Evolutionary conservation across 2,888 invertebrate genomes (phyloP).

Genomic region (Laothoe populi): DNA sequence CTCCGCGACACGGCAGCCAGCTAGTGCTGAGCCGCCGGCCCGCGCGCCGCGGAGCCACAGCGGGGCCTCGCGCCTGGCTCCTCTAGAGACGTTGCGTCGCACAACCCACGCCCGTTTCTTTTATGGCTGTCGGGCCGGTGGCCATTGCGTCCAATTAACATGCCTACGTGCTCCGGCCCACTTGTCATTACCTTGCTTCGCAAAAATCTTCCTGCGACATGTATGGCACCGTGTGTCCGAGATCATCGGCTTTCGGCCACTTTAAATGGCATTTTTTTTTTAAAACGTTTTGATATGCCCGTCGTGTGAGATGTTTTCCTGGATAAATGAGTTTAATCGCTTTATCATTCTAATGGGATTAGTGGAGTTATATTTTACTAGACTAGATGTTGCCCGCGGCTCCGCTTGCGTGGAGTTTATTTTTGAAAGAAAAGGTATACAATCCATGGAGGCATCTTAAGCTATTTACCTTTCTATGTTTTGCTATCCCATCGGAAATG

Average conservation of each 20-base stretch:
- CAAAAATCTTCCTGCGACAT: conserved; percentile 73
- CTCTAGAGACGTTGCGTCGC: conserved; percentile 73
- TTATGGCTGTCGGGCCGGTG: conserved; percentile 75
- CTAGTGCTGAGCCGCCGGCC: conserved; percentile 47
- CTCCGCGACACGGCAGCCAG: conserved; percentile 48
- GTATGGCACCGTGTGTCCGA: conserved; percentile 44
- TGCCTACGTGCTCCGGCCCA: conserved; percentile 80
- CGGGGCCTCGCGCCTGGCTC: conserved; percentile 43
- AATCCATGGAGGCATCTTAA: too few relatives aligned
- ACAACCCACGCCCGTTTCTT: conserved; percentile 72
- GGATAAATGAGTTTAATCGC: conserved; percentile 21
- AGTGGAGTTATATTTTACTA: not conserved
- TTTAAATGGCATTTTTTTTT: conserved; percentile 27
- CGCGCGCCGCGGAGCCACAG: conserved; percentile 20
- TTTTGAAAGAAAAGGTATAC: too few relatives aligned
- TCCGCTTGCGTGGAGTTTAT: too few relatives aligned
- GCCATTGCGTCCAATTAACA: conserved; percentile 80
- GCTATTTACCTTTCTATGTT: too few relatives aligned
- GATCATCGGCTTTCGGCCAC: conserved; percentile 20
- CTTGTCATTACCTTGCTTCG: conserved; percentile 73
- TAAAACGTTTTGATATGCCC: conserved; percentile 27
- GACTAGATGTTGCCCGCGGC: too few relatives aligned
- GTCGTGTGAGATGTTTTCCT: conserved; percentile 23
- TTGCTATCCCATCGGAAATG: too few relatives aligned
- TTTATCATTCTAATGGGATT: conserved; percentile 6